Base-by-base conservation (phyloP, 2,797 vertebrate genomes). In the Oreonectes daqikongensis region DNA sequence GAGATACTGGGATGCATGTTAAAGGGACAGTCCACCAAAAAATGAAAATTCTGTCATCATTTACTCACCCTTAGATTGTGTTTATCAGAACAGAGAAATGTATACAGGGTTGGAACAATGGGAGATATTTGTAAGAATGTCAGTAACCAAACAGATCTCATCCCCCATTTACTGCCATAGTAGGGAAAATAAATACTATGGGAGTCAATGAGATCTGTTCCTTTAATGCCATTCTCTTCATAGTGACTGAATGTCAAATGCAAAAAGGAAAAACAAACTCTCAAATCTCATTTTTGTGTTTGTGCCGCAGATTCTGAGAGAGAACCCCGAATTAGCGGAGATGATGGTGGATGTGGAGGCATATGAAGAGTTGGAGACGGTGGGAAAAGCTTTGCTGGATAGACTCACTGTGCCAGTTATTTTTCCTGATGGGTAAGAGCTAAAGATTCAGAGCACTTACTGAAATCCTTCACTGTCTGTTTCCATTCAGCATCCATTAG, bases 351-450 rank as follows among this genome's bases (percentile, higher is more conserved):
- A 94, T 74, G 79, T 90, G 15, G 96, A 96, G 28, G 92, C 90
- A 70, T 94, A 95, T 90, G 95, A 97, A 87, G 96, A 99, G 81
- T 94, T 95, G 20, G 96, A 98, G 89, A 89, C 92, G 35, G 90
- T 95, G 80, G 98, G 97, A 60, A 98, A 96, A 89, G 92, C 93
- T 11, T 91, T 99, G 84, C 90, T 99, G 92, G 98, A 99, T 89
- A 94, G 96, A 89, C 91, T 99, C 85, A 95, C 94, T 60, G 90
- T 96, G 79, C 95, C 98, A 28, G 94, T 99, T 72, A 92, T 98
- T 90, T 99, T 98, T 89, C 97, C 98, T 0, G 98, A 99, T 83
- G 97, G 98, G 98, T 99, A 94, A 81, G 93, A 80, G 46, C 72
- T 28, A 0, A 63, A 69, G 63, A 11, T 18, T n/a, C 64, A 53